phyloP scores from a whole-genome alignment of 2,888 invertebrate species.

The Drosophila mulleri region DNA sequence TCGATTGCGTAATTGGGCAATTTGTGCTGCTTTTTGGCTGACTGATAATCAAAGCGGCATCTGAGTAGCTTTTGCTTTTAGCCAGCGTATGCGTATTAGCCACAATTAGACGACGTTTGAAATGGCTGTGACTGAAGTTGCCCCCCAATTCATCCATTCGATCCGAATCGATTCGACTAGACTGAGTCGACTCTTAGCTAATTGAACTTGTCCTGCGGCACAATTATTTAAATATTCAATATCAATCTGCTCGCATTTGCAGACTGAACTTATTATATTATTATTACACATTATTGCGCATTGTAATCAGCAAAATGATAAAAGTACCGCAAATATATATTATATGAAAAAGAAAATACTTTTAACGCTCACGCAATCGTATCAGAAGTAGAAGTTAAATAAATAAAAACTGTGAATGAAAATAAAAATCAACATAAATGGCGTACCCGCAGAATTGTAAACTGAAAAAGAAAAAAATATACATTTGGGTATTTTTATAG shows the following conservation, averaged over 20 bases:
- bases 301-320: constrained; percentile 27
- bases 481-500: background rate
- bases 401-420: constrained; percentile 11
- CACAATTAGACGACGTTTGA: constrained; percentile 32
- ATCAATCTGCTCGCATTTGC: background rate
- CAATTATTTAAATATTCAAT: constrained; percentile 9
- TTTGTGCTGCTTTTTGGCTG: constrained; percentile 44
- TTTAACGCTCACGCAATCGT: constrained; percentile 22
- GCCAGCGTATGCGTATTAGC: constrained; percentile 9
- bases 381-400: constrained; percentile 1
- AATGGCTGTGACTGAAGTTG: constrained; percentile 8
- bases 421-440: constrained; percentile 53
- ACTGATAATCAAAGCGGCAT: constrained; percentile 46
- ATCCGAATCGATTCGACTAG: background rate
- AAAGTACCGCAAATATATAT: constrained; percentile 53
- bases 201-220: constrained; percentile 13
- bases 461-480: background rate
- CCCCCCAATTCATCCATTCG: background rate
- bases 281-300: constrained; percentile 43
- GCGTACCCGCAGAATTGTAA: constrained; percentile 1
- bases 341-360: constrained; percentile 14
- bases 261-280: constrained; percentile 32
- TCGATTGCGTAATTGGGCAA: constrained; percentile 70
- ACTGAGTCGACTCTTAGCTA: constrained; percentile 11
- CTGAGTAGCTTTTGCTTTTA: constrained; percentile 24